A percentile compares a stretch with the other conserved stretches of the same genome.
These are phyloP conservation scores for Apis laboriosa DNA, from an alignment of 1,140 invertebrate species.

Conservation along the genomic window DNA sequence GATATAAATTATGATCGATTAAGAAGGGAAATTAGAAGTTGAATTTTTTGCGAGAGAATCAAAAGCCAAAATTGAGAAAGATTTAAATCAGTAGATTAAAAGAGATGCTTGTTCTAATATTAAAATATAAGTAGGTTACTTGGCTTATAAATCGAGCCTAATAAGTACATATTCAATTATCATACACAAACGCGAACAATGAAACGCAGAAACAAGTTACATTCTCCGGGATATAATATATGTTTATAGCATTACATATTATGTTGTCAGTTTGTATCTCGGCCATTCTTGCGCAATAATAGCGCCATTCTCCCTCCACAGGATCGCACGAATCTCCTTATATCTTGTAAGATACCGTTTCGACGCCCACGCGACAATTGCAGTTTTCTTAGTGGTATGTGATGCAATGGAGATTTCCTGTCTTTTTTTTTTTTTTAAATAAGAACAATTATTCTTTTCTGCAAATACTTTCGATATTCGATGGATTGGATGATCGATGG, in stretches of 20 bases:
- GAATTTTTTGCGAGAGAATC: no score
- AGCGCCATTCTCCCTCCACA: slow-evolving; percentile 2
- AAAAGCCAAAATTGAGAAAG: no score
- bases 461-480: no score
- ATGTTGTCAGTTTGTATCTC: slow-evolving; percentile 21
- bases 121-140: no score
- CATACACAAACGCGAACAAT: neutral
- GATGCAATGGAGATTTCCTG: neutral
- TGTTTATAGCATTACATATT: neutral
- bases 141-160: neutral
- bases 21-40: no score
- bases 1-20: no score
- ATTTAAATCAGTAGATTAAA: no score
- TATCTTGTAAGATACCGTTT: neutral
- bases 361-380: slow-evolving; percentile 15
- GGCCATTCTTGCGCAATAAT: slow-evolving; percentile 28
- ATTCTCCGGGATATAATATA: neutral
- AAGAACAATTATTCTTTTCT: neutral
- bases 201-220: neutral
- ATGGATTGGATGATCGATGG: no score
- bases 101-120: no score
- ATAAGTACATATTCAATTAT: neutral
- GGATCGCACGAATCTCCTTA: slow-evolving; percentile 10
- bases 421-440: neutral
- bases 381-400: neutral